Evolutionary conservation across 2,797 vertebrate species (phyloP).

Genomic region (Taenioides sp.): DNA sequence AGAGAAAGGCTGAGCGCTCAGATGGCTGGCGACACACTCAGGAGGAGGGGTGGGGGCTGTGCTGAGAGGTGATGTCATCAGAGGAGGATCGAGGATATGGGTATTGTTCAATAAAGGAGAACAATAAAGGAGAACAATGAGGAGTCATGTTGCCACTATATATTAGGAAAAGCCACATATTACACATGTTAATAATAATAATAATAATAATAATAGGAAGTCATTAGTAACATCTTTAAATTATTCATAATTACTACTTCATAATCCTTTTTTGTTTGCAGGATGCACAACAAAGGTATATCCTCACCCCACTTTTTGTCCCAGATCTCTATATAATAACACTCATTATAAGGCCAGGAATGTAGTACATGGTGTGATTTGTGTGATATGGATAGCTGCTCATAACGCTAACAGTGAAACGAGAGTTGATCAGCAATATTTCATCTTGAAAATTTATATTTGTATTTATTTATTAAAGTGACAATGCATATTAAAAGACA

Average conservation of each 20-base stretch:
- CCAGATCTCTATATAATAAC: no score
- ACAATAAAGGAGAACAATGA: neutral
- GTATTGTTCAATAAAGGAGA: conserved; percentile 53
- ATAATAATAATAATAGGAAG: neutral
- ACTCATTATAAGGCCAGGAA: no score
- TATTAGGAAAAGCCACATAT: neutral
- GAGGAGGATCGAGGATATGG: conserved; percentile 54
- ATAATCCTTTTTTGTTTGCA: no score
- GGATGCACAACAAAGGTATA: no score
- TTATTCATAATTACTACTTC: neutral
- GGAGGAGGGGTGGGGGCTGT: conserved; percentile 40
- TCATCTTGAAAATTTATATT: no score
- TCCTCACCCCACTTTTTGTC: no score
- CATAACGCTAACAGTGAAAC: no score
- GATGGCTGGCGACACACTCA: conserved; percentile 47
- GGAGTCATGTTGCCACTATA: conserved; percentile 4
- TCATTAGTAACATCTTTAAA: neutral
- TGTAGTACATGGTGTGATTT: no score
- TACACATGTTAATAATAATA: neutral
- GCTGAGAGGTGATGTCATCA: conserved; percentile 78
- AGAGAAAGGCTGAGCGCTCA: conserved; percentile 49
- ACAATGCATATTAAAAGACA: no score
- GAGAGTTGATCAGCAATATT: no score
- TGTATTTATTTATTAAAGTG: no score
- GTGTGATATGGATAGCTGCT: no score